Base-by-base conservation (phyloP, 2,113 vertebrate species). In the Cyanoramphus novaezelandiae region DNA sequence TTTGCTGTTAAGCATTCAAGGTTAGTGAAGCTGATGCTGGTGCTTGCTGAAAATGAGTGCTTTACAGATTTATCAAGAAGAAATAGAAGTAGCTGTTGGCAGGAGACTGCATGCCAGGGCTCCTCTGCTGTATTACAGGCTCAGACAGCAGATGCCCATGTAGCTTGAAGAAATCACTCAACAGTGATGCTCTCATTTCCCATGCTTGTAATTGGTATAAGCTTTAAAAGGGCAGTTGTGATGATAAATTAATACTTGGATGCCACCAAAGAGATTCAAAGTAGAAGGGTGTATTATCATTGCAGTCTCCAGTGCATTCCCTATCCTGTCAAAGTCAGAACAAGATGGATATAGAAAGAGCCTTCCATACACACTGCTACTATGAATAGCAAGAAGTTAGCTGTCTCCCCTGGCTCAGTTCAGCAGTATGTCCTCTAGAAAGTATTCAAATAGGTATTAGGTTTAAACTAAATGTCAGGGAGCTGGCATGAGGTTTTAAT, bases 111-210 rank as follows among this genome's bases (percentile, higher is more conserved):
- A 0, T 60, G 86, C 68, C 83, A 81, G 43, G 72, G 44, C 47
- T 92, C 24, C 47, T 94, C 28, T 64, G 52, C 67, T 77, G 39
- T 68, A 72, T 84, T 88, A 71, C 83, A 88, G 69, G 25, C 72
- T 86, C 79, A 88, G 94, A 55, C 12, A 91, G 79, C 63, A 93
- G 92, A 88, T 95, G 86, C 29, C 11, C 0, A 78, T 35, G 52
- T 64, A 86, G 92, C 57, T 94, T 84, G 72, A 90, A 92, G 72
- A 94, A 96, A 90, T 84, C 50, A 84, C 69, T 84, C 77, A 53
- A 46, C 29, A 70, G 83, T 2, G 2, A 39, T 88, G 80, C 55
- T 74, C 49, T 86, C 18, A 33, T 86, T 93, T 88, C 64, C 47
- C 21, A 57, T n/a, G 50, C n/a, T 60, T 82, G 44, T 47, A 65